A percentile compares a stretch with the other conserved stretches of the same genome.
Evolutionary conservation across 2,113 vertebrate genomes (phyloP).

Genomic region (Scomber japonicus): DNA sequence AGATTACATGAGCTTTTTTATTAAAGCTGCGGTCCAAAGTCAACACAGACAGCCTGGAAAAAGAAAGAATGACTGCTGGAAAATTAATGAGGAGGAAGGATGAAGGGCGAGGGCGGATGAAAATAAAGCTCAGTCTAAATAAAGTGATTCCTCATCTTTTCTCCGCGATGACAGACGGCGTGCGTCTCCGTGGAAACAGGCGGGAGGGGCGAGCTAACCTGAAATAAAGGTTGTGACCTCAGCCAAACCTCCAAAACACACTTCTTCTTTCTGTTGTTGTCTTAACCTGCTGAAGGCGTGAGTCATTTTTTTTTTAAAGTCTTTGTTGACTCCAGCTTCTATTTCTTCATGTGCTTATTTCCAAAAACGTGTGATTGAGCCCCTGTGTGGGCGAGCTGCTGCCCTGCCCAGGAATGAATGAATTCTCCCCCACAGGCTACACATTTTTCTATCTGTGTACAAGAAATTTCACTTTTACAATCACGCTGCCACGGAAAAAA

Average conservation of each 20-base stretch:
- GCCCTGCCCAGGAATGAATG: constrained; percentile 33
- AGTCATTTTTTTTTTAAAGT: constrained; percentile 17
- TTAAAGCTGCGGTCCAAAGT: constrained; percentile 26
- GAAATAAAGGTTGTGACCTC: constrained; percentile 6
- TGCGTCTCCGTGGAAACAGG: neutral
- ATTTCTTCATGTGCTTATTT: constrained; percentile 25
- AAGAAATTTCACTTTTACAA: neutral
- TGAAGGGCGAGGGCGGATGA: neutral
- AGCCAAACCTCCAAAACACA: neutral
- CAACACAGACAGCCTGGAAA: constrained; percentile 25
- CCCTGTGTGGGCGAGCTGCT: constrained; percentile 34
- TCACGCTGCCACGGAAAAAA: no score
- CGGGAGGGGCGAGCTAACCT: neutral
- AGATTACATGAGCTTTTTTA: constrained; percentile 12
- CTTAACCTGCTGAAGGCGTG: constrained; percentile 26
- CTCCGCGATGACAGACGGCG: neutral
- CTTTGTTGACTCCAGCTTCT: constrained; percentile 24
- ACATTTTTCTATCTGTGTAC: neutral
- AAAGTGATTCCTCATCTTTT: constrained; percentile 7
- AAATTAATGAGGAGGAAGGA: neutral
- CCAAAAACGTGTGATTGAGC: constrained; percentile 13
- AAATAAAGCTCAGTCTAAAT: neutral
- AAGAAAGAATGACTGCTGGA: neutral
- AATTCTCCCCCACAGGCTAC: neutral
- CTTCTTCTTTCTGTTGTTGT: neutral